Evolutionary conservation across 2,113 vertebrate genomes (phyloP).

Genomic region (Hymenochirus boettgeri): DNA sequence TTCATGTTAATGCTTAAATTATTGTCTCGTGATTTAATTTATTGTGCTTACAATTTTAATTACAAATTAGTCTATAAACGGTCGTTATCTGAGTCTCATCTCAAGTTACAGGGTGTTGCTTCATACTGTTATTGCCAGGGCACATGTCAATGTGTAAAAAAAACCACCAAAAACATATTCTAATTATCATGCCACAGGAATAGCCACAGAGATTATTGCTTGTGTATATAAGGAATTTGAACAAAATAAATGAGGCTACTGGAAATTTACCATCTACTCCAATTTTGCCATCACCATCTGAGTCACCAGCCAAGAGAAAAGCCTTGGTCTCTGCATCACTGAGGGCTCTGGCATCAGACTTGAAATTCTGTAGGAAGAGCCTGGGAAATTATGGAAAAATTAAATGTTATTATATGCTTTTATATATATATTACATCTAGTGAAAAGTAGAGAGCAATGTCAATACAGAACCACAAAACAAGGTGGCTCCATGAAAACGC

Average conservation of each 20-base stretch:
- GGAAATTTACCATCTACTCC: slow-evolving; percentile 62
- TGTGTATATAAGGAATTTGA: neutral
- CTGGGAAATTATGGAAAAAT: slow-evolving; percentile 46
- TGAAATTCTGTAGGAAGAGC: slow-evolving; percentile 73
- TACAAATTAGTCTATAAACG: slow-evolving; percentile 15
- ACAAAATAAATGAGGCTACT: neutral
- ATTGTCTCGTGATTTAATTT: neutral
- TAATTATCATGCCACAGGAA: slow-evolving; percentile 45
- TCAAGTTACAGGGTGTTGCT: slow-evolving; percentile 44
- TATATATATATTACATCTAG: neutral
- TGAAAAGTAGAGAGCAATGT: too few species aligned
- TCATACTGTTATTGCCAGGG: slow-evolving; percentile 50
- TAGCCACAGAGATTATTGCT: slow-evolving; percentile 47
- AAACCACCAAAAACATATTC: neutral
- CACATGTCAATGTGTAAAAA: slow-evolving; percentile 46
- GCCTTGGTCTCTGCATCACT: slow-evolving; percentile 65
- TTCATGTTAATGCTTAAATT: too few species aligned
- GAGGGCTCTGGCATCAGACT: slow-evolving; percentile 58
- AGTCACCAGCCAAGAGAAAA: slow-evolving; percentile 66
- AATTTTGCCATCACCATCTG: slow-evolving; percentile 72
- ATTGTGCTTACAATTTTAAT: neutral
- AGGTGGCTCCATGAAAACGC: neutral
- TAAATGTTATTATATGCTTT: neutral
- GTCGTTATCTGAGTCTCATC: slow-evolving; percentile 43
- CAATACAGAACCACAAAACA: neutral